phyloP scores from a whole-genome alignment of 2,888 invertebrate genomes.

The Syrista parreyssii region DNA sequence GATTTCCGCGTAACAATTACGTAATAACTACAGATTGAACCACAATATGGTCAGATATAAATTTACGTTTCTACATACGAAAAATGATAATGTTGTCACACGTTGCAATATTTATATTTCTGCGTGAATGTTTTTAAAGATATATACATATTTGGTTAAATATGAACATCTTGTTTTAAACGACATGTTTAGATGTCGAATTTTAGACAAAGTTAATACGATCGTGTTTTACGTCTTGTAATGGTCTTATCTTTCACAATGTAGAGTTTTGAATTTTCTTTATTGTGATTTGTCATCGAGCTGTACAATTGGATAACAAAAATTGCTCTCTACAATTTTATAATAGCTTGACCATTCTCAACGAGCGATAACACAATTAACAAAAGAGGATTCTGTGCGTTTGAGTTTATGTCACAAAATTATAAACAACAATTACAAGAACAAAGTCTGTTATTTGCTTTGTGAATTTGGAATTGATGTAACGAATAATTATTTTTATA shows the following conservation, averaged over 20 bases:
- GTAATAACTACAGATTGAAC: not conserved
- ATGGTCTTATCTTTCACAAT: not conserved
- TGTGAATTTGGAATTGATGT: not conserved
- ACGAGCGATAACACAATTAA: not conserved
- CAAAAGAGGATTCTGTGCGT: not conserved
- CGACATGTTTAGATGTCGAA: not conserved
- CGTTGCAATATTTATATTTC: not conserved
- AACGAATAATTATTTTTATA: not conserved
- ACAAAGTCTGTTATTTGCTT: not conserved
- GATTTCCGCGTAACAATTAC: constrained; percentile 3
- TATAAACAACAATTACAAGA: not conserved
- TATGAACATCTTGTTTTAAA: not conserved
- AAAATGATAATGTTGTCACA: not conserved
- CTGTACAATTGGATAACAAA: not conserved
- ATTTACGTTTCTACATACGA: not conserved
- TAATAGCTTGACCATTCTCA: not conserved
- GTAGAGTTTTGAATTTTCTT: not conserved
- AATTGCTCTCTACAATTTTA: not conserved
- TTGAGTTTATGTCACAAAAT: not conserved
- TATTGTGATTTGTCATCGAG: not conserved
- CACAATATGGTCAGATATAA: not conserved
- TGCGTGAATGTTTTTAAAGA: not conserved
- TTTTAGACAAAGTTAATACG: not conserved
- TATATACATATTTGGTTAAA: not conserved
- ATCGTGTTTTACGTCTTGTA: not conserved